Evolutionary conservation across 2,797 vertebrate genomes (phyloP).

Genomic region (Sebastes cheni): DNA sequence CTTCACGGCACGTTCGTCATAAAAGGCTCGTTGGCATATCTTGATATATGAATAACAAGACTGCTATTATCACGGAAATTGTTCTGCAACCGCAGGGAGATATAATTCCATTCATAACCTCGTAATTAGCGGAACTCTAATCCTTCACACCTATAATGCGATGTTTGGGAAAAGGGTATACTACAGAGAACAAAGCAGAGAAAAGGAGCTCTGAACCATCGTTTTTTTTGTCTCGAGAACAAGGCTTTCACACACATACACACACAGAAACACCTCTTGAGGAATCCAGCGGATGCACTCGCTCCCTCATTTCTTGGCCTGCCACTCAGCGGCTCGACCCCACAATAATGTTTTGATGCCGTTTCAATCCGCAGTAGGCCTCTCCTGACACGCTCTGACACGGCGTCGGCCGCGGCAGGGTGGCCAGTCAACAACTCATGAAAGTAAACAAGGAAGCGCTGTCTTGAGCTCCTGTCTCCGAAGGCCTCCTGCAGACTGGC

Average conservation of each 20-base stretch:
- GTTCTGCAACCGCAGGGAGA: conserved; percentile 48
- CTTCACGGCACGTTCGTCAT: conserved; percentile 31
- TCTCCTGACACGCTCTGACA: conserved; percentile 34
- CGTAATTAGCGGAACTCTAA: conserved; percentile 52
- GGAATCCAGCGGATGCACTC: conserved; percentile 11
- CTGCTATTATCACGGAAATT: conserved; percentile 53
- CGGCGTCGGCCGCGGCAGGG: conserved; percentile 14
- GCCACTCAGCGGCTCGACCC: conserved; percentile 27
- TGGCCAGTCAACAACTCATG: conserved; percentile 57
- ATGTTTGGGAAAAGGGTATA: conserved; percentile 33
- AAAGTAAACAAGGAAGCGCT: conserved; percentile 46
- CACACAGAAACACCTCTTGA: neutral
- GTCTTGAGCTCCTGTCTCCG: conserved; percentile 38
- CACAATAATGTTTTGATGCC: conserved; percentile 49
- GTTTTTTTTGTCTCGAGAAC: conserved; percentile 1
- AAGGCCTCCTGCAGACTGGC: conserved; percentile 49
- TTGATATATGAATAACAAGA: conserved; percentile 61
- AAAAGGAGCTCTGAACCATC: neutral
- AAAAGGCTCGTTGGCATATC: conserved; percentile 50
- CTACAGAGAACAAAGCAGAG: conserved; percentile 16
- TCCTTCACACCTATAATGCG: conserved; percentile 57
- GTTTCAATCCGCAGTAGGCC: conserved; percentile 29
- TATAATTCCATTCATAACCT: conserved; percentile 52
- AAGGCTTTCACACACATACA: neutral
- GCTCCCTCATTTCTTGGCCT: conserved; percentile 18